phyloP scores from a whole-genome alignment of 1,140 invertebrate genomes.

The Dreissena polymorpha region DNA sequence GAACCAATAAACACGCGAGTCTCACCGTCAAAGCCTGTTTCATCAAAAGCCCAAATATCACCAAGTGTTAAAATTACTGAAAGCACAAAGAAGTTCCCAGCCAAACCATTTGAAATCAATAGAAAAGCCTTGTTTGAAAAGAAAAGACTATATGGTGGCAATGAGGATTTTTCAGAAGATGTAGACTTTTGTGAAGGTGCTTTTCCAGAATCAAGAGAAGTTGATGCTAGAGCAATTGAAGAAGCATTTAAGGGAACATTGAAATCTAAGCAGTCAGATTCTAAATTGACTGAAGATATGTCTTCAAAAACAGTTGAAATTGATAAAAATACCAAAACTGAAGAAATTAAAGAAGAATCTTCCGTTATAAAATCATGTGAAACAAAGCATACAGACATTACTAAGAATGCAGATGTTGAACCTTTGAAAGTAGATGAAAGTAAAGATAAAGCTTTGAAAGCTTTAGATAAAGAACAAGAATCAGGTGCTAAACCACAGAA shows the following conservation, averaged over 20 bases:
- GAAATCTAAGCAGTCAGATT: neutral
- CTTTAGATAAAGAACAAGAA: neutral
- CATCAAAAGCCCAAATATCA: constrained; percentile 3
- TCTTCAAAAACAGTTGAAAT: constrained; percentile 11
- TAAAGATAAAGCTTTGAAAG: too few relatives aligned
- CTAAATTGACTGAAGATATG: too few relatives aligned
- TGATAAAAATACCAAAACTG: neutral
- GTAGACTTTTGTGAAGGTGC: constrained; percentile 43
- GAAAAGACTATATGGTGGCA: constrained; percentile 40
- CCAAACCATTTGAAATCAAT: constrained; percentile 41
- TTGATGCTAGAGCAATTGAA: constrained; percentile 46
- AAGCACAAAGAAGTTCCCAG: constrained; percentile 23
- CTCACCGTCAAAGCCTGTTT: too few relatives aligned
- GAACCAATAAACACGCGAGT: neutral
- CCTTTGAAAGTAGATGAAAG: neutral
- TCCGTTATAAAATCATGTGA: neutral
- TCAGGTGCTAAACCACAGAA: neutral
- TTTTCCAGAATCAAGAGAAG: constrained; percentile 43
- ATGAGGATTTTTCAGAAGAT: constrained; percentile 41
- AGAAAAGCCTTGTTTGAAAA: constrained; percentile 41
- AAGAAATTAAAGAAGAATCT: neutral
- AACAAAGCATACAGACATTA: neutral
- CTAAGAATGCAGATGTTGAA: neutral
- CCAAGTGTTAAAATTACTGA: constrained; percentile 39
- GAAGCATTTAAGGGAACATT: constrained; percentile 42